Evolutionary conservation across 2,888 invertebrate species (phyloP).

Genomic region (Thecophora atra): DNA sequence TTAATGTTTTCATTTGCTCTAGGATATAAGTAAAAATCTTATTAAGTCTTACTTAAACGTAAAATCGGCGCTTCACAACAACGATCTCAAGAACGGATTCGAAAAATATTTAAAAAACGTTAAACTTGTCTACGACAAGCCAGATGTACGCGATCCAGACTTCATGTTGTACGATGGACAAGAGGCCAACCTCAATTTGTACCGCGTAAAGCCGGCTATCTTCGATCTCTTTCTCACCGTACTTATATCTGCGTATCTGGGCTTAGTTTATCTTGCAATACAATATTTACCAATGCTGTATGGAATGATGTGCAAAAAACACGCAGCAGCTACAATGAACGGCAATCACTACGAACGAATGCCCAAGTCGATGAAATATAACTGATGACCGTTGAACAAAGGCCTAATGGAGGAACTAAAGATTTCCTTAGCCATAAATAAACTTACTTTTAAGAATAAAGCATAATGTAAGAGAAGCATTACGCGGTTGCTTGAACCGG

Average conservation of each 20-base stretch:
- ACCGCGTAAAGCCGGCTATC: conserved; percentile 96
- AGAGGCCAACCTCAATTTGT: conserved; percentile 82
- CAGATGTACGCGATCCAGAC: conserved; percentile 91
- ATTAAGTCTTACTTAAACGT: conserved; percentile 81
- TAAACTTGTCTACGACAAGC: conserved; percentile 73
- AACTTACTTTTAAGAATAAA: neutral
- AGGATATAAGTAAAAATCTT: conserved; percentile 80
- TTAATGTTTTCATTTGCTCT: conserved; percentile 37
- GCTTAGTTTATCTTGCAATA: conserved; percentile 83
- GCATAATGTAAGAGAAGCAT: too few relatives aligned
- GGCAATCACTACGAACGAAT: conserved; percentile 41
- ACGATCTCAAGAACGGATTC: conserved; percentile 76
- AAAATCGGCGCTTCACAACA: conserved; percentile 75
- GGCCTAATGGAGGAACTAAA: neutral
- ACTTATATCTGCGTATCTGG: conserved; percentile 84
- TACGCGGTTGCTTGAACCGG: too few relatives aligned
- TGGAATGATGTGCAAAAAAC: conserved; percentile 70
- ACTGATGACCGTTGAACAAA: neutral
- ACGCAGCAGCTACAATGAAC: conserved; percentile 39
- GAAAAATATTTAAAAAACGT: conserved; percentile 82
- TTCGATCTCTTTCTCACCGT: conserved; percentile 95
- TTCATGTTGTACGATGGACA: conserved; percentile 89
- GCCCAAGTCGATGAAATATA: conserved; percentile 23
- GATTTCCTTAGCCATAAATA: neutral
- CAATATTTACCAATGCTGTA: conserved; percentile 77